Percentiles rank a stretch among this genome's conserved stretches.
Evolutionary conservation across 2,888 invertebrate species (phyloP).

Genomic region (Elgonia sp.): DNA sequence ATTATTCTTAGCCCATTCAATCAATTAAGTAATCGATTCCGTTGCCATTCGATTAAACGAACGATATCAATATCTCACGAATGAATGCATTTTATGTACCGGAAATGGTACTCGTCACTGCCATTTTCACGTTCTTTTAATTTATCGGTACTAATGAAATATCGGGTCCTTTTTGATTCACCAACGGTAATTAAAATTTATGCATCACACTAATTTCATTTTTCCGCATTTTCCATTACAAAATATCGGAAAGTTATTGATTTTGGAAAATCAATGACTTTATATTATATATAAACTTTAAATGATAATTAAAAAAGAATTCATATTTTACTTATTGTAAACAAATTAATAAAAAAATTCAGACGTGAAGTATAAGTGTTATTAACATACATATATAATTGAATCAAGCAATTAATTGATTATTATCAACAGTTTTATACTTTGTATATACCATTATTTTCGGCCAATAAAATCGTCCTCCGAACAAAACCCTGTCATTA

Average conservation of each 20-base stretch:
- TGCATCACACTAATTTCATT: constrained; percentile 4
- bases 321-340: no score
- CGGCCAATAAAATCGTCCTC: no score
- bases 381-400: no score
- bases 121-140: constrained; percentile 55
- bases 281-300: not conserved
- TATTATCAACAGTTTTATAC: no score
- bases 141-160: constrained; percentile 23
- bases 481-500: no score
- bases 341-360: no score
- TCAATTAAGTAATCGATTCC: constrained; percentile 57
- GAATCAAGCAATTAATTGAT: no score
- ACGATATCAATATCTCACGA: constrained; percentile 51
- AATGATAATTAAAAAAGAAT: no score
- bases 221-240: not conserved
- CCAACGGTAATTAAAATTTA: constrained; percentile 43
- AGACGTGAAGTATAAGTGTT: no score
- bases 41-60: constrained; percentile 34
- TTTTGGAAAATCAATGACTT: not conserved
- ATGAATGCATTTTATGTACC: constrained; percentile 55
- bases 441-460: no score
- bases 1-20: constrained; percentile 47
- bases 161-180: constrained; percentile 23
- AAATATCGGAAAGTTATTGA: not conserved
- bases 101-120: constrained; percentile 48